Conservation (phyloP, 2,113 vertebrate species). For the Sinocyclocheilus grahami region DNA sequence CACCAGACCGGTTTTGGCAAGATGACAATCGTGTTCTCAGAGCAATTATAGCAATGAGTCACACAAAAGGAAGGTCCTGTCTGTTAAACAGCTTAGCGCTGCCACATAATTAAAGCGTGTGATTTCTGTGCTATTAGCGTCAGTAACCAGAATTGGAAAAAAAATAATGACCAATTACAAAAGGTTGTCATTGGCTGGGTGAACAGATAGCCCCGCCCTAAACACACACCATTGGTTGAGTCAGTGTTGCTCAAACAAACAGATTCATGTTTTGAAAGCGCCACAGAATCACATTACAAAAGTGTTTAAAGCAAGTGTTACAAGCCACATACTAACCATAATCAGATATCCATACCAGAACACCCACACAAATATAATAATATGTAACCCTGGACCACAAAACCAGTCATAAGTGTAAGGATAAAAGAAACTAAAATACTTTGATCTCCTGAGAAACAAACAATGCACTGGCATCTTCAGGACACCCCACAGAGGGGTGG, state of each 20-base stretch:
- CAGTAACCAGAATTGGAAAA: background rate
- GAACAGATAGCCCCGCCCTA: background rate
- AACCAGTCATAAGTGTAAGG: no score
- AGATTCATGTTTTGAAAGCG: background rate
- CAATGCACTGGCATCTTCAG: no score
- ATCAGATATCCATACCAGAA: no score
- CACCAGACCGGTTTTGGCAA: background rate
- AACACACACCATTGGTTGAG: background rate
- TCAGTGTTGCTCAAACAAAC: background rate
- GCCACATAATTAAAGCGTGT: background rate
- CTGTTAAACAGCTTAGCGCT: background rate
- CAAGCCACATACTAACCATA: no score
- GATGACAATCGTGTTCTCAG: background rate
- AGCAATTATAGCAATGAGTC: slow-evolving; percentile 14
- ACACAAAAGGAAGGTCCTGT: background rate
- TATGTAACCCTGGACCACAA: no score
- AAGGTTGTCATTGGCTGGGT: background rate
- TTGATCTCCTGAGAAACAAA: no score
- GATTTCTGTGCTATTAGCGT: background rate
- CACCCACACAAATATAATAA: no score
- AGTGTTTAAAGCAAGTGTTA: background rate
- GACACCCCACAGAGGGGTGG: no score
- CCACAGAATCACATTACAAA: background rate
- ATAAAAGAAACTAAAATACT: no score
- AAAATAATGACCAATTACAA: background rate